Evolutionary conservation across 2,888 invertebrate species (phyloP).

Genomic region (Sarcophaga caerulescens): DNA sequence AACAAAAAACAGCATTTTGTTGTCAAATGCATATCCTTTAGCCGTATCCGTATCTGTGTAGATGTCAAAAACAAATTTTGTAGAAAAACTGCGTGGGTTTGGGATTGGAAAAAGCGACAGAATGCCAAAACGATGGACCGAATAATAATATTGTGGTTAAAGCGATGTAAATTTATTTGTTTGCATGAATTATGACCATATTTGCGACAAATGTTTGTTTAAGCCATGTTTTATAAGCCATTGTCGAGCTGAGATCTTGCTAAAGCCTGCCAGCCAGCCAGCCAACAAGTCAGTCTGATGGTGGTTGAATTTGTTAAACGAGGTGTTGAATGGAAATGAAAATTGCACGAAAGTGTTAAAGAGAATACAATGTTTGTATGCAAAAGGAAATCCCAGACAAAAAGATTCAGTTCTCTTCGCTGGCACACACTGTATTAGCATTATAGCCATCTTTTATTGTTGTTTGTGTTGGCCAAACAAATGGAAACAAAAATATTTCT

Average conservation of each 20-base stretch:
- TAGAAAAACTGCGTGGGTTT: slow-evolving; percentile 60
- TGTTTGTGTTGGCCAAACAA: neutral
- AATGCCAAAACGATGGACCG: neutral
- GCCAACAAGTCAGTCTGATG: slow-evolving; percentile 26
- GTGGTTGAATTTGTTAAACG: slow-evolving; percentile 44
- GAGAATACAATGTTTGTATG: neutral
- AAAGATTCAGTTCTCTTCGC: slow-evolving; percentile 21
- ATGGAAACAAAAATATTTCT: neutral
- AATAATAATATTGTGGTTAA: slow-evolving; percentile 44
- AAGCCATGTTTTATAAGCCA: slow-evolving; percentile 30
- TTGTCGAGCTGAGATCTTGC: neutral
- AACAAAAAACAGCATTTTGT: neutral
- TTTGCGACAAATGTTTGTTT: slow-evolving; percentile 75
- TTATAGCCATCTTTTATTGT: slow-evolving; percentile 49
- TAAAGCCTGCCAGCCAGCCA: slow-evolving; percentile 20
- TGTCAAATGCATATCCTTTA: slow-evolving; percentile 29
- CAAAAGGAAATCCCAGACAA: neutral
- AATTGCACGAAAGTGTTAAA: slow-evolving; percentile 62
- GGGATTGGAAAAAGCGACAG: slow-evolving; percentile 24
- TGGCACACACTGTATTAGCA: slow-evolving; percentile 50
- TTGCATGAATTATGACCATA: slow-evolving; percentile 80
- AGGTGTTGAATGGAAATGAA: slow-evolving; percentile 58
- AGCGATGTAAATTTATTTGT: slow-evolving; percentile 75
- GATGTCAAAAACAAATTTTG: slow-evolving; percentile 42
- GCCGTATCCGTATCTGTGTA: slow-evolving; percentile 69